Conservation (phyloP, 1,140 invertebrate genomes). For the Brachionus koreanus region DNA sequence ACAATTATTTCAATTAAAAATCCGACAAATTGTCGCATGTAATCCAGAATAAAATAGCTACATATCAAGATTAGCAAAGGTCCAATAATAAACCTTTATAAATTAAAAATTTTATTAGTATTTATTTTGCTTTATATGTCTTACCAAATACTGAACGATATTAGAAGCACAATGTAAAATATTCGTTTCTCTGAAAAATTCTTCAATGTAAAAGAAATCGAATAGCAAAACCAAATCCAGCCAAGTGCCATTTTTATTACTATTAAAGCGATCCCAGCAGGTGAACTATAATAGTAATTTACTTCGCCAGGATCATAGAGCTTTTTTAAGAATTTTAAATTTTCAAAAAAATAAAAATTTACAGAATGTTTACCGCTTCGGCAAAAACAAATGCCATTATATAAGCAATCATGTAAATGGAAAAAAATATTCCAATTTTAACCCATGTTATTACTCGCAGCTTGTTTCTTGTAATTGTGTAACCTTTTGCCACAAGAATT, state of each 20-base stretch:
- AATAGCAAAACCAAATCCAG: constrained; percentile 78
- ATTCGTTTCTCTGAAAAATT: constrained; percentile 73
- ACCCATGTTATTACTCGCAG: constrained; percentile 67
- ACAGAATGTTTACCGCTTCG: constrained; percentile 61
- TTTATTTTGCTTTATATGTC: constrained; percentile 44
- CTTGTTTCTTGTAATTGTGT: constrained; percentile 73
- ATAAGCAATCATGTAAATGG: constrained; percentile 69
- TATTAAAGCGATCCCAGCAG: constrained; percentile 78
- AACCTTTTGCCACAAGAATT: constrained; percentile 79
- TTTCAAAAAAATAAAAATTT: background rate
- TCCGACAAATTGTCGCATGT: constrained; percentile 77
- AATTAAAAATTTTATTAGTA: background rate
- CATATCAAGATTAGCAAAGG: constrained; percentile 73
- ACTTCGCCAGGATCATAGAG: constrained; percentile 82
- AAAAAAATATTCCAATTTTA: constrained; percentile 76
- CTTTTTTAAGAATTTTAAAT: constrained; percentile 57
- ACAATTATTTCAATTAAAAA: constrained; percentile 70
- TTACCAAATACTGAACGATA: constrained; percentile 74
- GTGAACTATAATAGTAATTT: constrained; percentile 80
- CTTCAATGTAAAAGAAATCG: constrained; percentile 74
- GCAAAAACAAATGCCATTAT: constrained; percentile 73
- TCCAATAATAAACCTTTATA: constrained; percentile 67
- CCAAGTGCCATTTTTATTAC: constrained; percentile 68
- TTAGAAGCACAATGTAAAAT: constrained; percentile 71
- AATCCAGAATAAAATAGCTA: constrained; percentile 75